Conservation (phyloP, 2,113 vertebrate species). For the Oriolus oriolus region DNA sequence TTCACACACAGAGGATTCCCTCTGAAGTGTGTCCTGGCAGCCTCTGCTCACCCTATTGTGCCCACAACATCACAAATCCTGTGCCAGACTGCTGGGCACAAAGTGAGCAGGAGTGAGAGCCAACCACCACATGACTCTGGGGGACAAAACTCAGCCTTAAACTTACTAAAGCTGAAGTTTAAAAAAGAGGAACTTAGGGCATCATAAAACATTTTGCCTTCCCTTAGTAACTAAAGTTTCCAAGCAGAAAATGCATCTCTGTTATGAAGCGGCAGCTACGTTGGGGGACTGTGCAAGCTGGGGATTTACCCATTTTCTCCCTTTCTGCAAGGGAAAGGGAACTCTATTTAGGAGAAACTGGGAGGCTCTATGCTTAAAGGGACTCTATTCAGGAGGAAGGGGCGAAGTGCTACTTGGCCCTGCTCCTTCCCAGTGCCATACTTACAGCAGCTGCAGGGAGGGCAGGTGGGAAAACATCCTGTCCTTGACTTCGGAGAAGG, state of each 20-base stretch:
- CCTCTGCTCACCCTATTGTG: fast-evolving
- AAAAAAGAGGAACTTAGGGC: neutral
- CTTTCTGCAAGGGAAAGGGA: neutral
- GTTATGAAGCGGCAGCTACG: neutral
- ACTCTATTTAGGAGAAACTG: neutral
- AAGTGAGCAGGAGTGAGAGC: neutral
- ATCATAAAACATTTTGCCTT: neutral
- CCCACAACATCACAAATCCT: fast-evolving
- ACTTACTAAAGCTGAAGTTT: neutral
- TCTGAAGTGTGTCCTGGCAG: neutral
- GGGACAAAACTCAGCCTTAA: neutral
- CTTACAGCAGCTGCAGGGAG: conserved; percentile 94
- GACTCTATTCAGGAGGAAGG: neutral
- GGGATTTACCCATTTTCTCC: neutral
- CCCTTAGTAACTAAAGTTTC: neutral
- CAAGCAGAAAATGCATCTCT: neutral
- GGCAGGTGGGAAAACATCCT: conserved; percentile 94
- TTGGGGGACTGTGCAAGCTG: neutral
- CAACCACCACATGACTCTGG: too few relatives aligned
- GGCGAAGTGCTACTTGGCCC: neutral
- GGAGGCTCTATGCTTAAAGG: neutral
- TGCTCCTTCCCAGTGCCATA: conserved; percentile 15
- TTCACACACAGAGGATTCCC: neutral
- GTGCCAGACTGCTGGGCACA: fast-evolving
- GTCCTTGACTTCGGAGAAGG: conserved; percentile 92